Conservation (phyloP, 1,140 invertebrate species). For the Neodiprion pinetum region DNA sequence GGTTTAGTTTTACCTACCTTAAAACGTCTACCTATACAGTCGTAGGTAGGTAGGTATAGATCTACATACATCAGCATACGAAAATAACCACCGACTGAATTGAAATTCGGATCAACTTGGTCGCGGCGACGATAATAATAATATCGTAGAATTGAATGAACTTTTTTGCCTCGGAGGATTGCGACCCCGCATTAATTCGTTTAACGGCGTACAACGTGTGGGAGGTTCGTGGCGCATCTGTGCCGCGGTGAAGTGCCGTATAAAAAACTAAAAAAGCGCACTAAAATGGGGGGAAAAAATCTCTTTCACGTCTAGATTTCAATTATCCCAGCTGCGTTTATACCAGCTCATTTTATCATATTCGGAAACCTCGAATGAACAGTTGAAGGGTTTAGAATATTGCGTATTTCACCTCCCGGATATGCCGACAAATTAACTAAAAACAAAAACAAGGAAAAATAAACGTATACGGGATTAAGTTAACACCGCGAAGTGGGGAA, state of each 20-base stretch:
- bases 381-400: too few species aligned
- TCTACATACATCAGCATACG: background rate
- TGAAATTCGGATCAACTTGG: background rate
- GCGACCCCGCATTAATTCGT: background rate
- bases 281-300: too few species aligned
- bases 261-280: too few species aligned
- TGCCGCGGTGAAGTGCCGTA: background rate
- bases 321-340: too few species aligned
- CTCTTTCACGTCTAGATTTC: too few species aligned
- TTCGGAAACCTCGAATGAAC: too few species aligned
- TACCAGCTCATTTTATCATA: too few species aligned
- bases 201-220: background rate
- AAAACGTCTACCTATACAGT: background rate
- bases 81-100: background rate
- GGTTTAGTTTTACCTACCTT: background rate
- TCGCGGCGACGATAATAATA: background rate
- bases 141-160: background rate
- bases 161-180: background rate
- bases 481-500: too few species aligned
- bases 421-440: too few species aligned
- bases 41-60: background rate
- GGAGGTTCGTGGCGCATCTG: background rate
- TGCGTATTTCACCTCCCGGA: too few species aligned
- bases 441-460: too few species aligned
- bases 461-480: too few species aligned